Conservation (phyloP, 1,140 invertebrate species). For the Lepidotrigona ventralis region DNA sequence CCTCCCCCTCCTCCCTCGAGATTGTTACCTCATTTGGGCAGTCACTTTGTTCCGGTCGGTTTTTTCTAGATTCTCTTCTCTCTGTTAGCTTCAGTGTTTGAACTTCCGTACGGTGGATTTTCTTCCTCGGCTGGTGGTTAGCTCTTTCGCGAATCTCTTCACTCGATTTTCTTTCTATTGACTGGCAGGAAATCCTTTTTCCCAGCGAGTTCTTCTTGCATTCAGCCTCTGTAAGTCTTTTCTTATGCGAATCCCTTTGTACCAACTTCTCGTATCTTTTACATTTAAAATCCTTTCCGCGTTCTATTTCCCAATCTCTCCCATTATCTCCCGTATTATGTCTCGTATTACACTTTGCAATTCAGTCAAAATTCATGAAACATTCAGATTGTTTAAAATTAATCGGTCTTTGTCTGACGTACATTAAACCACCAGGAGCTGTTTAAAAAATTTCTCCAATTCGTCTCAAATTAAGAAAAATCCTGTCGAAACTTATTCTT, state of each 20-base stretch:
- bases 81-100: neutral
- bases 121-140: too few species aligned
- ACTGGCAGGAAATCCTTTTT: neutral
- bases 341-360: too few species aligned
- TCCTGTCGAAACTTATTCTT: neutral
- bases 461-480: neutral
- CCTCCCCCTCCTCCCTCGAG: too few species aligned
- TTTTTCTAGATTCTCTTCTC: constrained; percentile 2
- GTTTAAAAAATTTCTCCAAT: neutral
- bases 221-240: neutral
- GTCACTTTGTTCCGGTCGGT: neutral
- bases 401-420: too few species aligned
- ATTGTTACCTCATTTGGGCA: neutral
- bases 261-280: neutral
- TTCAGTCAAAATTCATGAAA: too few species aligned
- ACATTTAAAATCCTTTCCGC: neutral
- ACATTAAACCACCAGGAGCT: too few species aligned
- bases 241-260: neutral
- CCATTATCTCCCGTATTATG: too few species aligned
- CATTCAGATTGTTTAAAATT: too few species aligned
- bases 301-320: too few species aligned
- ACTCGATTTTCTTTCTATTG: constrained; percentile 1
- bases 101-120: neutral
- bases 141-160: neutral
- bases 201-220: neutral